Percentiles rank a stretch among this genome's conserved stretches.
These are phyloP conservation scores for Trichosurus vulpecula DNA, from an alignment of 2,797 vertebrate species.

Conservation along the genomic window DNA sequence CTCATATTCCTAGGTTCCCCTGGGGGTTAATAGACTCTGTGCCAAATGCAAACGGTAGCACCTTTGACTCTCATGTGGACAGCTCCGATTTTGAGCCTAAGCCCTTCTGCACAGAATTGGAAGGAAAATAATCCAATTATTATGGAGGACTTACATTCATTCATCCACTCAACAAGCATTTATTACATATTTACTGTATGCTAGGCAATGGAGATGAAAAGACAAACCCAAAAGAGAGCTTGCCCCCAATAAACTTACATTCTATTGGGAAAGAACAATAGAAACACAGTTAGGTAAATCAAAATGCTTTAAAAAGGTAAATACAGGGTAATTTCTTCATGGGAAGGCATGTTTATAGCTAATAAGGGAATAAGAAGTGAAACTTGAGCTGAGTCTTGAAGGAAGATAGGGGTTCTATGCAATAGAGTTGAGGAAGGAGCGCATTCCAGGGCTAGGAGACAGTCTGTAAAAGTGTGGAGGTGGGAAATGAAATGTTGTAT, in stretches of 20 bases:
- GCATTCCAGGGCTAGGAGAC: background rate
- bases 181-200: background rate
- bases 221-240: background rate
- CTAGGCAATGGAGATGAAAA: background rate
- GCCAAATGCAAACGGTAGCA: background rate
- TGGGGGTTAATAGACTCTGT: background rate
- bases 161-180: background rate
- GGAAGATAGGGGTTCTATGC: background rate
- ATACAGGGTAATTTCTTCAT: background rate
- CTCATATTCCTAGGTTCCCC: background rate
- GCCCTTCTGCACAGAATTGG: background rate
- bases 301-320: background rate
- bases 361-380: background rate
- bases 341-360: background rate
- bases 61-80: background rate
- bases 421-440: background rate
- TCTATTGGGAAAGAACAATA: background rate
- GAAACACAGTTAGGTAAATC: background rate
- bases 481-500: background rate
- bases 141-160: background rate
- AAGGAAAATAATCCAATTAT: background rate
- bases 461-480: too few species aligned
- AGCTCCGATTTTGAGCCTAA: background rate
- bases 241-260: background rate
- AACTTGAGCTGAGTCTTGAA: background rate